phyloP scores from a whole-genome alignment of 2,888 invertebrate genomes.

The Chymomyza caudatula region DNA sequence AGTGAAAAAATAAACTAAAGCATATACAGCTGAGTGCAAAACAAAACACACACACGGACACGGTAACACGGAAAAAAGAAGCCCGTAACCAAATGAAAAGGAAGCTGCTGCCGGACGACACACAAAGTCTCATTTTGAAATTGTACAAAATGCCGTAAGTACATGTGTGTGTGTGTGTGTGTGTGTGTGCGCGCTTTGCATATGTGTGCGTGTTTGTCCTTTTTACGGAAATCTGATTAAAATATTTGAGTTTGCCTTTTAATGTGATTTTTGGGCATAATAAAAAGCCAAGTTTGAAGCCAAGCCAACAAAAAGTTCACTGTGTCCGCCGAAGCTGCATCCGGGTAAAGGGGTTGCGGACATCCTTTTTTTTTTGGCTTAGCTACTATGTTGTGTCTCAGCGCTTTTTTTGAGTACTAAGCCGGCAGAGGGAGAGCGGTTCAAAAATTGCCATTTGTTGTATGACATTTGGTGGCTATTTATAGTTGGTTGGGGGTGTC shows the following conservation, averaged over 20 bases:
- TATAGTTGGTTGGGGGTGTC: background rate
- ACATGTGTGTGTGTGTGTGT: conserved; percentile 33
- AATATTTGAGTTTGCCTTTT: conserved; percentile 77
- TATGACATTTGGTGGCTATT: conserved; percentile 20
- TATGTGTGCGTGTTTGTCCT: conserved; percentile 57
- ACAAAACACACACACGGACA: conserved; percentile 36
- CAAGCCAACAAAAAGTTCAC: conserved; percentile 4
- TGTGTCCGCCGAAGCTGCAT: background rate
- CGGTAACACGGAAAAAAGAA: conserved; percentile 13
- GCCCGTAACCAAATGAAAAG: conserved; percentile 21
- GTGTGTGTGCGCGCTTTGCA: too few relatives aligned
- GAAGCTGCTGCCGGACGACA: conserved; percentile 24
- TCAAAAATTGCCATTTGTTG: background rate
- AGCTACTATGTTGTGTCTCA: background rate
- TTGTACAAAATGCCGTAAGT: conserved; percentile 32
- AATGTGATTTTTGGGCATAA: conserved; percentile 77
- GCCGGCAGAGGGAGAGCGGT: background rate
- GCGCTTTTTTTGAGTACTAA: background rate
- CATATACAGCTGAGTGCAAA: conserved; percentile 1
- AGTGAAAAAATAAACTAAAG: conserved; percentile 17
- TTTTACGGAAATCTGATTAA: conserved; percentile 76
- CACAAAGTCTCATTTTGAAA: conserved; percentile 36
- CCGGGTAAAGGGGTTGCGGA: background rate
- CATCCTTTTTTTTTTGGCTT: conserved; percentile 1
- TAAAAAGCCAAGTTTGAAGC: conserved; percentile 61